These are phyloP conservation scores for Microtus ochrogaster DNA, from an alignment of 2,113 vertebrate species.

Conservation along the genomic window DNA sequence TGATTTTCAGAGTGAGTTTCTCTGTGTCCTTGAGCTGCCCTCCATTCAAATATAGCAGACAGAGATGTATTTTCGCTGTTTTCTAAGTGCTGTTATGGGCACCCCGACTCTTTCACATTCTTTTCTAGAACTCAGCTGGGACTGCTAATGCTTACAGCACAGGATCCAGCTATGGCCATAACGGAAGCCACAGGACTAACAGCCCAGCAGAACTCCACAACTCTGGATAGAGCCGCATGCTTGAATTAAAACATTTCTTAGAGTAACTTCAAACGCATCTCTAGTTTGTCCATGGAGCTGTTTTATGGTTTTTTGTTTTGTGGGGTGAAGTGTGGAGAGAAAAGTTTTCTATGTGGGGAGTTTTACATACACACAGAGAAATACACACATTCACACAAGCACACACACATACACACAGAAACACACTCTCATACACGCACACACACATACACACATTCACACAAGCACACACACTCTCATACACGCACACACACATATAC, in stretches of 20 bases:
- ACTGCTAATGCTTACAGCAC: neutral
- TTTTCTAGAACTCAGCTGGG: neutral
- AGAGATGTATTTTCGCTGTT: neutral
- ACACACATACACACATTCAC: too few relatives aligned
- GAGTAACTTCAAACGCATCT: neutral
- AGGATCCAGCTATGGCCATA: neutral
- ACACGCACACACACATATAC: too few relatives aligned
- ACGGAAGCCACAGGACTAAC: neutral
- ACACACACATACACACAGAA: neutral
- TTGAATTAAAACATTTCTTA: neutral
- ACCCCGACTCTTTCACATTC: neutral
- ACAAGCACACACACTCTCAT: too few relatives aligned
- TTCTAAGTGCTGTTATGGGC: neutral
- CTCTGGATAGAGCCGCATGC: neutral
- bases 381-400: too few relatives aligned
- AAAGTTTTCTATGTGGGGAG: neutral
- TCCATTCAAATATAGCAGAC: neutral
- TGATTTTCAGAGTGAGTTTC: constrained; percentile 41
- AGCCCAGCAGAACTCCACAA: neutral
- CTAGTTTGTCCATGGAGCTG: neutral
- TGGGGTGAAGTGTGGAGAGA: neutral
- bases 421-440: too few relatives aligned
- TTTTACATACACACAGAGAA: too few relatives aligned
- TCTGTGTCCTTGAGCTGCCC: constrained; percentile 42
- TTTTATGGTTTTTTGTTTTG: neutral